phyloP scores from a whole-genome alignment of 2,888 invertebrate species.

The Acanthosepion lycidas region DNA sequence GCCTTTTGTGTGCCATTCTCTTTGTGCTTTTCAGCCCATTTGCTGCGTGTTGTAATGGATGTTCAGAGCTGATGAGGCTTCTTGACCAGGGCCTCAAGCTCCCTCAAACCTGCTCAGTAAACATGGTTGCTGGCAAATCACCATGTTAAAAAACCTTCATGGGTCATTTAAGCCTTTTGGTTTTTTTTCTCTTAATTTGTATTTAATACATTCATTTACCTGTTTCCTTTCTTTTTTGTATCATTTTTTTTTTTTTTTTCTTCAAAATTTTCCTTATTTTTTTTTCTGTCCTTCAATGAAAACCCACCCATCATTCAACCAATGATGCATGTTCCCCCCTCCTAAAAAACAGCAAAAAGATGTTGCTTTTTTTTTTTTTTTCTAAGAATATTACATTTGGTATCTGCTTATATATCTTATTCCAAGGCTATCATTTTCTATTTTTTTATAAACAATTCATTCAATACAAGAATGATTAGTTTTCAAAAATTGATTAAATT shows the following conservation, averaged over 20 bases:
- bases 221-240: background rate
- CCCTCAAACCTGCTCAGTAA: constrained; percentile 71
- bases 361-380: background rate
- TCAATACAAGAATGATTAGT: no score
- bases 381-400: no score
- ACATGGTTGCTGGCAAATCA: constrained; percentile 70
- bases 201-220: background rate
- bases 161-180: background rate
- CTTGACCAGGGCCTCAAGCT: constrained; percentile 71
- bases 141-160: constrained; percentile 62
- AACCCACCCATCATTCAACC: background rate
- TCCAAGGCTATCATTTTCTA: background rate
- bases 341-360: background rate
- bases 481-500: background rate
- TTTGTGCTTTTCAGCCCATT: constrained; percentile 73
- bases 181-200: background rate
- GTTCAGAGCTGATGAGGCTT: constrained; percentile 66
- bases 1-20: constrained; percentile 70
- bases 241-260: no score
- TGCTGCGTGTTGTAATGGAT: constrained; percentile 69
- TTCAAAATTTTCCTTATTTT: background rate
- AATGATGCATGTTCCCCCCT: no score
- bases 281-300: background rate
- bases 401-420: background rate
- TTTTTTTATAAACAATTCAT: background rate